Percentiles rank a stretch among this genome's conserved stretches.
Conservation (phyloP, 30 jellyfish, hydroid and myxozoan genomes). For the Clytia hemisphaerica region DNA sequence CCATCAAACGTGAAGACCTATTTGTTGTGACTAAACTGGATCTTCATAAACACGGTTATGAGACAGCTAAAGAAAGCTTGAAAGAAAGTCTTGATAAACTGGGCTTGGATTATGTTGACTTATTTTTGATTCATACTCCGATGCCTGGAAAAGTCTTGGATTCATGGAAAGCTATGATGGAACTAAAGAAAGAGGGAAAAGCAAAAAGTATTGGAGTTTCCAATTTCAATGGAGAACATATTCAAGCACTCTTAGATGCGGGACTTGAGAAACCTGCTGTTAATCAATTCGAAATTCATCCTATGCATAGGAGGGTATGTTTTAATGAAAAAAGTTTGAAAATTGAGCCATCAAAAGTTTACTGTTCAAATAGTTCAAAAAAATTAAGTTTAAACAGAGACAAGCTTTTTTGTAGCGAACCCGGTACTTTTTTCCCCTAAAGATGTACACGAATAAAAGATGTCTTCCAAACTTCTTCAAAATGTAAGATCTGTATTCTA, state of each 20-base stretch:
- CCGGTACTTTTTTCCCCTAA: no score
- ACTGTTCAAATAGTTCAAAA: no score
- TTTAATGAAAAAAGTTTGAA: no score
- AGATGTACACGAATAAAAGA: no score
- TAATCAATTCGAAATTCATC: conserved; percentile 90
- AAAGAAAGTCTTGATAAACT: conserved; percentile 46
- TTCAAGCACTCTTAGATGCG: conserved; percentile 40
- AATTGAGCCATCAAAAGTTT: no score
- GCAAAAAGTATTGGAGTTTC: conserved; percentile 91
- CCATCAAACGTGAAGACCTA: conserved; percentile 57
- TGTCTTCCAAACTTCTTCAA: no score
- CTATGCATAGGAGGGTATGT: conserved; percentile 68
- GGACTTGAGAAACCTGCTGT: conserved; percentile 69
- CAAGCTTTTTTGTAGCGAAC: no score
- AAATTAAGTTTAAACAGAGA: no score
- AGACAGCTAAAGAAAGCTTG: conserved; percentile 47
- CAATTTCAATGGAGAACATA: conserved; percentile 72
- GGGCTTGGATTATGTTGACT: conserved; percentile 70
- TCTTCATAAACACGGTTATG: conserved; percentile 50
- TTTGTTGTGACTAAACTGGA: conserved; percentile 81
- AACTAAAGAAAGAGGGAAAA: conserved; percentile 60
- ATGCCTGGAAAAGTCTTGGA: conserved; percentile 48
- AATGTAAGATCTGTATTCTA: no score
- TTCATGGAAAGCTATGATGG: conserved; percentile 79
- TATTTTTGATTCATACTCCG: conserved; percentile 79